A percentile compares a stretch with the other conserved stretches of the same genome.
These are phyloP conservation scores for Chaetodon trifasciatus DNA, from an alignment of 2,797 vertebrate genomes.

Conservation along the genomic window DNA sequence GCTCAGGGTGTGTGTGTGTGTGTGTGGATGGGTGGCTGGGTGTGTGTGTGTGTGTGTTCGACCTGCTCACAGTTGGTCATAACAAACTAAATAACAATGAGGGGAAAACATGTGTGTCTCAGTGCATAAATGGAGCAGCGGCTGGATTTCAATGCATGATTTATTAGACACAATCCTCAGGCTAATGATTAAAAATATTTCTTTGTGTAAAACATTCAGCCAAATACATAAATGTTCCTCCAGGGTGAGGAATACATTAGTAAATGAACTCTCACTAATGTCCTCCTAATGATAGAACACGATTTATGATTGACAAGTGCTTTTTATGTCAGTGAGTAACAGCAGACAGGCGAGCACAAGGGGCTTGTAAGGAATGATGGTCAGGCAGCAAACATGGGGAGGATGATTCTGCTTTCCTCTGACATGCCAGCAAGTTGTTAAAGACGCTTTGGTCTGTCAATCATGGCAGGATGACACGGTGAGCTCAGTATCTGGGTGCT, in stretches of 20 bases:
- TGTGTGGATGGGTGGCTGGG: constrained; percentile 3
- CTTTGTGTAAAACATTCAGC: constrained; percentile 39
- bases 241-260: constrained; percentile 13
- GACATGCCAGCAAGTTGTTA: constrained; percentile 1
- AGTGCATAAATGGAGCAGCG: constrained; percentile 5
- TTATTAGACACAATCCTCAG: constrained; percentile 40
- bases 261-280: constrained; percentile 12
- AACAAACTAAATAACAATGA: constrained; percentile 37
- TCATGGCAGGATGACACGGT: not conserved
- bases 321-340: constrained; percentile 15
- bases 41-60: constrained; percentile 25
- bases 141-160: constrained; percentile 30
- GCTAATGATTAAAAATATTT: constrained; percentile 38
- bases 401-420: constrained; percentile 4
- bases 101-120: constrained; percentile 1
- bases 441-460: constrained; percentile 29
- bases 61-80: constrained; percentile 1
- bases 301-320: constrained; percentile 40
- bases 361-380: not conserved
- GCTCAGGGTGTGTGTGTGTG: constrained; percentile 23
- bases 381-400: not conserved
- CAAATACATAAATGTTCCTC: constrained; percentile 20
- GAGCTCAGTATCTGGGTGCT: constrained; percentile 2
- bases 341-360: not conserved
- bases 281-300: constrained; percentile 40